Base-by-base conservation (phyloP, 2,888 invertebrate species). In the Habroteleia sp. region DNA sequence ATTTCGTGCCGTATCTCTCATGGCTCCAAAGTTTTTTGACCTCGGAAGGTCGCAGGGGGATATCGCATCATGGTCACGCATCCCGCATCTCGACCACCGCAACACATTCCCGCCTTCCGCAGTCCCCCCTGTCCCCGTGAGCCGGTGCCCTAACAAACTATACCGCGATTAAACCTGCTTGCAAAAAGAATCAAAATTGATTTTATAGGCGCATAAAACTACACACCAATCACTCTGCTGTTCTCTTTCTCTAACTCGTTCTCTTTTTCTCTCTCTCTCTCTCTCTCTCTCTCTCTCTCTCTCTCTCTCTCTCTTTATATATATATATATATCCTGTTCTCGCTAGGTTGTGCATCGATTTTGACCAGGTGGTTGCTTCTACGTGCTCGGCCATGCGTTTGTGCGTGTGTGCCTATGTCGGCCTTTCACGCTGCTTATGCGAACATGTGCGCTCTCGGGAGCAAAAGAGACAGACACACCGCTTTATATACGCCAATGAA, bases 291-390 rank as follows among this genome's bases (percentile, higher is more conserved):
- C 46, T 20, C 37, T 20, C 16, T 17, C 17, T 14, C 17, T 41
- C 39, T 27, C 3, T 27, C 31, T 17, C 7, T 46, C 14, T 65
- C 39, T 25, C 44, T 62, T 29, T n/a, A n/a, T n/a, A n/a, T n/a
- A n/a, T n/a, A n/a, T n/a, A n/a, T n/a, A n/a, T n/a, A n/a, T n/a
- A n/a, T 39, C 44, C 29, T 52, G 29, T 54, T 20, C 44, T 29
- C 17, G 79, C 56, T 77, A 78, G 77, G 82, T 84, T 82, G 71
- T 46, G 81, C 83, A 85, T 85, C 83, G 84, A 85, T 85, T 85
- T 84, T 82, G 80, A 84, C 85, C 85, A 83, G 82, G 78, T 62
- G 58, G 58, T 68, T 66, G 65, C 66, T 62, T 14, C 46, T 58
- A 56, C 65, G 54, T 58, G 60, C 52, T 68, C 66, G 71, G 60